Conservation (phyloP, 2,888 invertebrate species). For the Syrphus vitripennis region DNA sequence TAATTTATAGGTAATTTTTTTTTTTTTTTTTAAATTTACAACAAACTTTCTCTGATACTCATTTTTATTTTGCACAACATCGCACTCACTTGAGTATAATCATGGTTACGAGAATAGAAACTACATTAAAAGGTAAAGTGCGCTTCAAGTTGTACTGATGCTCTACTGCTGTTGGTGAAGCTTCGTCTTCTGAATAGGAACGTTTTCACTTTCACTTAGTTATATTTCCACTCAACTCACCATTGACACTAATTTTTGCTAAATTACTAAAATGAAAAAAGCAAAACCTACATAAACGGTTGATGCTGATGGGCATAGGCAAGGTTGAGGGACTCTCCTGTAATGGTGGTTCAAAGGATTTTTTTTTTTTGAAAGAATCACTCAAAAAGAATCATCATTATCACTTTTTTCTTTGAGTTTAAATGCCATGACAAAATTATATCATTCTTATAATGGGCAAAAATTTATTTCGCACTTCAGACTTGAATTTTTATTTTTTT, state of each 20-base stretch:
- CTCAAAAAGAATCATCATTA: not conserved
- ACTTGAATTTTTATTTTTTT: not conserved
- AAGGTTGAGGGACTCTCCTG: not conserved
- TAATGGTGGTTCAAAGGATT: conserved; percentile 24
- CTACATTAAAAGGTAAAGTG: conserved; percentile 20
- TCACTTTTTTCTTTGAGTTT: not conserved
- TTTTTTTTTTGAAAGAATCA: not conserved
- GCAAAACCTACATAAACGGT: not conserved
- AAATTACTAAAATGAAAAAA: not conserved
- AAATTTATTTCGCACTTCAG: conserved; percentile 21
- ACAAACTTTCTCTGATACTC: not conserved
- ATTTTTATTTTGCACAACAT: not conserved
- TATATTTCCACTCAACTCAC: conserved; percentile 13
- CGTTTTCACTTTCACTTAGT: conserved; percentile 19
- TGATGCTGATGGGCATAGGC: not conserved
- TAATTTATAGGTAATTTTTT: not conserved
- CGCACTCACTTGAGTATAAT: conserved; percentile 12
- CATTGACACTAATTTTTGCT: conserved; percentile 36
- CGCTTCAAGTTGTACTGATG: not conserved
- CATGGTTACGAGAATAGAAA: not conserved
- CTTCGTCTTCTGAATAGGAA: not conserved
- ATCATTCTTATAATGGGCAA: not conserved
- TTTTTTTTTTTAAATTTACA: not conserved
- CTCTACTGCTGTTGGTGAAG: not conserved
- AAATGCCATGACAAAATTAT: conserved; percentile 5